Percentiles rank a stretch among this genome's conserved stretches.
These are phyloP conservation scores for Callospermophilus lateralis DNA, from an alignment of 2,113 vertebrate genomes.

Conservation along the genomic window DNA sequence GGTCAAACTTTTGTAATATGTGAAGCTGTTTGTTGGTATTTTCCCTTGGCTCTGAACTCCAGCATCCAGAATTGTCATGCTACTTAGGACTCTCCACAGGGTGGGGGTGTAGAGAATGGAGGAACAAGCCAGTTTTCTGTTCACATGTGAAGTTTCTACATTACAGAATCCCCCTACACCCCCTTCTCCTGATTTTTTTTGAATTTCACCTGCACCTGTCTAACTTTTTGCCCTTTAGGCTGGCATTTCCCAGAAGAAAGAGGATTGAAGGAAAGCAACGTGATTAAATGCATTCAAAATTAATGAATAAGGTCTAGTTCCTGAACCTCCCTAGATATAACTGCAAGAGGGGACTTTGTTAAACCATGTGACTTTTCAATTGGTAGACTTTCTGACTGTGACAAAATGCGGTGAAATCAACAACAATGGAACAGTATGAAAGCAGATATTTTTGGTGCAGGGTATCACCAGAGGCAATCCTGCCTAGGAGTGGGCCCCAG, in stretches of 20 bases:
- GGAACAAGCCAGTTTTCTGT: neutral
- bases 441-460: conserved; percentile 45
- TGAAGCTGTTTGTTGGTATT: neutral
- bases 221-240: neutral
- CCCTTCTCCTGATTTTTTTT: neutral
- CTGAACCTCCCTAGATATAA: neutral
- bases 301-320: neutral
- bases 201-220: neutral
- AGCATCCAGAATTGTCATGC: neutral
- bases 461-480: neutral
- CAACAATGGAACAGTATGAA: neutral
- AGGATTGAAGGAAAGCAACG: neutral
- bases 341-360: neutral
- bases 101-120: neutral
- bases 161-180: neutral
- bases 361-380: neutral
- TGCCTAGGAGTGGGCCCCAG: conserved; percentile 11
- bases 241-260: neutral
- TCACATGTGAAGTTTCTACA: neutral
- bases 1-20: neutral
- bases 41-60: neutral
- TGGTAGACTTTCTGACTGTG: conserved; percentile 19
- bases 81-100: neutral
- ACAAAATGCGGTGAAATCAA: conserved; percentile 31
- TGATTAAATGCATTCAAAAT: conserved; percentile 7